Conservation (phyloP, 1,140 invertebrate genomes). For the Arctopsyche grandis region DNA sequence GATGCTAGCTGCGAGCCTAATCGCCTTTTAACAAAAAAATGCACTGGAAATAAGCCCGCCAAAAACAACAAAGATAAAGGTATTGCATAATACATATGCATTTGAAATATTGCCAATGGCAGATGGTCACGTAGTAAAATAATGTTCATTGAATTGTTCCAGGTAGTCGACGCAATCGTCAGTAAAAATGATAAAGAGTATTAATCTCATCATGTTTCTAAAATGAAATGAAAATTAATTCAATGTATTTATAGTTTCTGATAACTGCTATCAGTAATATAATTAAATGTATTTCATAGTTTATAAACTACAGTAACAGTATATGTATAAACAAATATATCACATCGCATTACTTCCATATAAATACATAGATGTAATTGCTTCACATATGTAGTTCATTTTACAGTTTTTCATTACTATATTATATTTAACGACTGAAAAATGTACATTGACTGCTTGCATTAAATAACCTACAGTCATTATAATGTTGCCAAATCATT, state of each 20-base stretch:
- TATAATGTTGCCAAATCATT: too few relatives aligned
- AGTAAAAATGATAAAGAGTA: slow-evolving; percentile 37
- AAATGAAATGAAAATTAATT: slow-evolving; percentile 19
- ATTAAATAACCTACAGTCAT: not conserved
- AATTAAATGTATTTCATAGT: slow-evolving; percentile 26
- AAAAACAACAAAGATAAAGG: slow-evolving; percentile 53
- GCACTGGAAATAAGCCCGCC: slow-evolving; percentile 63
- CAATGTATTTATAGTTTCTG: slow-evolving; percentile 34
- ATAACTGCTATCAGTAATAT: slow-evolving; percentile 34
- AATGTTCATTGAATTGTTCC: slow-evolving; percentile 27
- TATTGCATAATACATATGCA: not conserved
- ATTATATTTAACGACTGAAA: not conserved
- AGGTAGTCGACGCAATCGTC: slow-evolving; percentile 51
- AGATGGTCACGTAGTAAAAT: not conserved
- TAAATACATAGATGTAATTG: not conserved
- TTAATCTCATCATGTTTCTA: slow-evolving; percentile 32
- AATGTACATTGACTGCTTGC: not conserved
- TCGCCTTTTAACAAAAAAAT: slow-evolving; percentile 73
- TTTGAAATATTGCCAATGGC: not conserved
- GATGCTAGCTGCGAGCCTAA: slow-evolving; percentile 74
- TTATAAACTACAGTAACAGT: not conserved
- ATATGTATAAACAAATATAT: not conserved
- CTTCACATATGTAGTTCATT: not conserved
- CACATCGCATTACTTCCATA: not conserved
- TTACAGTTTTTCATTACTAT: not conserved